Conservation (phyloP, 2,797 vertebrate species). For the Anniella stebbinsi region DNA sequence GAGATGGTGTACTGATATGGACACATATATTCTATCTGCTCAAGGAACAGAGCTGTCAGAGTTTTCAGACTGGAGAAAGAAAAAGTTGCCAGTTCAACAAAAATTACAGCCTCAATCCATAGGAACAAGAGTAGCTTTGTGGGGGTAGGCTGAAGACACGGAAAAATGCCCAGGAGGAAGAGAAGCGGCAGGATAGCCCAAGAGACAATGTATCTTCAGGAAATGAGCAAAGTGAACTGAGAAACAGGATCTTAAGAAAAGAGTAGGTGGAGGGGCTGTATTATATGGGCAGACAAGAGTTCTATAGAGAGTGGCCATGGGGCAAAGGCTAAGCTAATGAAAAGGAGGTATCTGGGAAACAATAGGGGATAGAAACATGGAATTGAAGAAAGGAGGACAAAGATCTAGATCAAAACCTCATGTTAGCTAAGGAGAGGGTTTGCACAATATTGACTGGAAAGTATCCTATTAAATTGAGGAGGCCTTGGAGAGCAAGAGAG, state of each 20-base stretch:
- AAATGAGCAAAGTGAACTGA: background rate
- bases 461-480: background rate
- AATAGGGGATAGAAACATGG: background rate
- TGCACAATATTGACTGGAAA: background rate
- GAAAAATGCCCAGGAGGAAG: background rate
- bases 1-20: too few relatives aligned
- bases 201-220: background rate
- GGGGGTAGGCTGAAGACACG: too few relatives aligned
- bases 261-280: background rate
- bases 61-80: background rate
- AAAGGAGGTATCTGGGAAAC: background rate
- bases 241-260: background rate
- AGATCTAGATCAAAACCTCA: background rate
- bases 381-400: background rate
- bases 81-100: too few relatives aligned
- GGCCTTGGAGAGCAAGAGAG: background rate
- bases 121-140: background rate
- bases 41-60: background rate
- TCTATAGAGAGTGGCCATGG: background rate
- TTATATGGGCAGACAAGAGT: background rate
- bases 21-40: background rate
- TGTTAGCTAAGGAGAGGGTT: background rate
- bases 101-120: background rate
- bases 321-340: background rate
- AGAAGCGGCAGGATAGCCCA: background rate